Percentiles rank a stretch among this genome's conserved stretches.
Conservation (phyloP, 1,140 invertebrate genomes). For the Cydia fagiglandana region DNA sequence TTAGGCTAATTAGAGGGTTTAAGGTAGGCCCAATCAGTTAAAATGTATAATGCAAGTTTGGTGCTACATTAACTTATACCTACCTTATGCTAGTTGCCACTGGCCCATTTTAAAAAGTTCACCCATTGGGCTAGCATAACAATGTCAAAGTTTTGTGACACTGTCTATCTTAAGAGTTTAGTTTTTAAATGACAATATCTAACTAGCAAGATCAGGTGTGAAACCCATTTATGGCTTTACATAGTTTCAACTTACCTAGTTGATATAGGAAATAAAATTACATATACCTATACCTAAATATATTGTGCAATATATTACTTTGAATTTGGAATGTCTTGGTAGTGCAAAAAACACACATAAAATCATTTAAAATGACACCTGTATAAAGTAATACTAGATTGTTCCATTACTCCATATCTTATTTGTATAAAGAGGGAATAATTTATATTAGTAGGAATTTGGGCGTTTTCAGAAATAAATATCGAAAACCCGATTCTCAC, state of each 20-base stretch:
- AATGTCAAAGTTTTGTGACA: too few species aligned
- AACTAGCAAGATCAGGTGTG: neutral
- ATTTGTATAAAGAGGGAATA: neutral
- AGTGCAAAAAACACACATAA: neutral
- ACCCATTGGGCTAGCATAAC: too few species aligned
- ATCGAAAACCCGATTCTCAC: too few species aligned
- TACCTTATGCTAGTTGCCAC: too few species aligned
- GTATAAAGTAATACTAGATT: slow-evolving; percentile 11
- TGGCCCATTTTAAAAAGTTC: too few species aligned
- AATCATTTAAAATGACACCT: neutral
- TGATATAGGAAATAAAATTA: neutral
- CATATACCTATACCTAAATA: too few species aligned
- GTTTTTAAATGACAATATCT: neutral
- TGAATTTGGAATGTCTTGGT: neutral
- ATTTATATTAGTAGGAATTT: neutral
- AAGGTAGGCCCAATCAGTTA: too few species aligned
- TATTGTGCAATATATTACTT: neutral
- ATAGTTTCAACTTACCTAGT: neutral
- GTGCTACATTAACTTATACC: too few species aligned
- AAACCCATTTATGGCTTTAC: neutral
- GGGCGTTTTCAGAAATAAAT: too few species aligned
- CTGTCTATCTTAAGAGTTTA: neutral
- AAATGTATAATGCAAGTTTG: too few species aligned
- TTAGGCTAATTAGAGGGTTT: too few species aligned
- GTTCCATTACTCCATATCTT: neutral